Conservation (phyloP, 2,888 invertebrate species). For the Mesoligia furuncula region DNA sequence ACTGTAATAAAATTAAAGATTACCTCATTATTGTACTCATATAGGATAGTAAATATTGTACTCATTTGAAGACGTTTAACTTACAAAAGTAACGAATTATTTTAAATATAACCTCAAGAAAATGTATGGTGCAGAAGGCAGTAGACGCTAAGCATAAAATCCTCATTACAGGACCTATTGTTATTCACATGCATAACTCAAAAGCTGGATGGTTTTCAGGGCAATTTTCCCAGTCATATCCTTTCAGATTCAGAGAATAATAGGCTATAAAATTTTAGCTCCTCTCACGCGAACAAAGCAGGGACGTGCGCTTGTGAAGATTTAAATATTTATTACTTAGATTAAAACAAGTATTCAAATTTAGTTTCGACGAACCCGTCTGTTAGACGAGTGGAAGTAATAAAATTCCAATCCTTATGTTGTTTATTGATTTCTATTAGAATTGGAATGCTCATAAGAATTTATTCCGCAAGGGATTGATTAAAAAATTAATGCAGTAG, state of each 20-base stretch:
- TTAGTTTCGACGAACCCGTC: conserved; percentile 27
- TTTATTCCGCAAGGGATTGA: background rate
- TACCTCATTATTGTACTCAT: background rate
- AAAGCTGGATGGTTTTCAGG: conserved; percentile 56
- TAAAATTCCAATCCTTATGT: conserved; percentile 21
- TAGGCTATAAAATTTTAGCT: conserved; percentile 63
- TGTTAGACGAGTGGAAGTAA: conserved; percentile 31
- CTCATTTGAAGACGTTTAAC: background rate
- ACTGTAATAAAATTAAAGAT: background rate
- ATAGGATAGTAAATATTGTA: background rate
- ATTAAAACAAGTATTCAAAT: conserved; percentile 60
- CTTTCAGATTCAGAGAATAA: conserved; percentile 60
- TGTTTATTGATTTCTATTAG: conserved; percentile 22
- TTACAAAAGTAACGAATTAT: conserved; percentile 8
- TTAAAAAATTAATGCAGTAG: background rate
- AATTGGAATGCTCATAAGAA: background rate
- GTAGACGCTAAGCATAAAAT: conserved; percentile 49
- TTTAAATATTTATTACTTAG: conserved; percentile 64
- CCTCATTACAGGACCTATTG: conserved; percentile 60
- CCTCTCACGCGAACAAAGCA: conserved; percentile 56
- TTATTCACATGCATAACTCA: conserved; percentile 59
- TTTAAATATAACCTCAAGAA: conserved; percentile 21
- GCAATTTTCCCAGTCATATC: conserved; percentile 66
- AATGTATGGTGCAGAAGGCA: conserved; percentile 25
- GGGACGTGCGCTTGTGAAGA: conserved; percentile 49